phyloP scores from a whole-genome alignment of 2,797 vertebrate species.

The Muscicapa comitata region DNA sequence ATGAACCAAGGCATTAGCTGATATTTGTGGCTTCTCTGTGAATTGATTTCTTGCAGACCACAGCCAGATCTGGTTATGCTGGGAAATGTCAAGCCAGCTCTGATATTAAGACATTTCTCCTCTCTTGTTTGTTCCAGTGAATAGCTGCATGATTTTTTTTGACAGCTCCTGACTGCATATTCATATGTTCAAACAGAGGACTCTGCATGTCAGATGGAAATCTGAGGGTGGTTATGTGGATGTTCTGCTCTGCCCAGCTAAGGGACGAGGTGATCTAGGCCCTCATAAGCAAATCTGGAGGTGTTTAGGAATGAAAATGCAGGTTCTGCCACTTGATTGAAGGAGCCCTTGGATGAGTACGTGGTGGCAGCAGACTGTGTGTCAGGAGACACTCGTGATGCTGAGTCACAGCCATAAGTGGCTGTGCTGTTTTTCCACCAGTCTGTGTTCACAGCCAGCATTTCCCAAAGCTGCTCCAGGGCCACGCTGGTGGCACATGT shows the following conservation, averaged over 20 bases:
- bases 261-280: neutral
- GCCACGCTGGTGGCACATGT: accelerated
- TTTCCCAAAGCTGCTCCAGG: neutral
- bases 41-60: slow-evolving; percentile 40
- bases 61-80: neutral
- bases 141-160: slow-evolving; percentile 11
- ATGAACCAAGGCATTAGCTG: slow-evolving; percentile 45
- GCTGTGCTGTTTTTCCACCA: neutral
- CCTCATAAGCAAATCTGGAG: neutral
- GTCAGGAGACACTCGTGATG: neutral
- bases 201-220: neutral
- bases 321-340: neutral
- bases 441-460: neutral
- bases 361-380: neutral
- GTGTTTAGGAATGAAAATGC: neutral
- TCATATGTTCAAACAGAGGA: neutral
- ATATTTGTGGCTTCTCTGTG: slow-evolving; percentile 25
- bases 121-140: slow-evolving; percentile 19
- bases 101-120: slow-evolving; percentile 39
- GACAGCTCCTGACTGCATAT: slow-evolving; percentile 32
- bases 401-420: neutral
- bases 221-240: neutral
- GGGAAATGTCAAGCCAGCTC: slow-evolving; percentile 36
- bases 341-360: neutral
- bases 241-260: neutral